Evolutionary conservation across 2,797 vertebrate genomes (phyloP).

Genomic region (Antennarius maculatus): DNA sequence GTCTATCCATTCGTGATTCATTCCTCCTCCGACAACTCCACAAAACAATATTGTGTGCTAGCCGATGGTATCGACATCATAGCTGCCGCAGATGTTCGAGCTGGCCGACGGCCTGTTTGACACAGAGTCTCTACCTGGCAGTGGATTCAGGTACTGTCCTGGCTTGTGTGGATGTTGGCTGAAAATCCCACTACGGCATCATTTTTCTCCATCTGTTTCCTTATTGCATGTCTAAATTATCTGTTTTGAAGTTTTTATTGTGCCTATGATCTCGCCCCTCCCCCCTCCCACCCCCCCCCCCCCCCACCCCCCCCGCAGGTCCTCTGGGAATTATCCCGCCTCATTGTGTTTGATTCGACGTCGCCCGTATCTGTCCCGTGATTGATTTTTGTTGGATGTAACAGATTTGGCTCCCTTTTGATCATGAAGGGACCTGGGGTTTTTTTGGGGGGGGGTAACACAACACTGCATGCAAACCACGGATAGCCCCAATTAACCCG

Average conservation of each 20-base stretch:
- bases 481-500: too few species aligned
- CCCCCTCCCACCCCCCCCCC: too few species aligned
- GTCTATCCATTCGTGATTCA: neutral
- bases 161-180: constrained; percentile 39
- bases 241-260: constrained; percentile 13
- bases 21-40: constrained; percentile 12
- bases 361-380: neutral
- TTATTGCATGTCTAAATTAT: constrained; percentile 22
- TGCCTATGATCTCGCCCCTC: neutral
- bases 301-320: neutral
- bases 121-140: constrained; percentile 43
- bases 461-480: neutral
- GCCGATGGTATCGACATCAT: constrained; percentile 26
- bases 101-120: constrained; percentile 48
- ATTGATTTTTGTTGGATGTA: neutral
- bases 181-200: constrained; percentile 15
- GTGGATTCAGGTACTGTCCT: constrained; percentile 31
- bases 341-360: neutral
- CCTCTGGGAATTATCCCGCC: neutral
- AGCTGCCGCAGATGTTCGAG: constrained; percentile 40
- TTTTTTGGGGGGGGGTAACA: neutral
- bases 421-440: neutral
- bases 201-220: constrained; percentile 31
- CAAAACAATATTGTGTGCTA: constrained; percentile 24
- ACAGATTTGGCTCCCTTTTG: neutral